phyloP scores from a whole-genome alignment of 2,888 invertebrate genomes.

The Hofmannophila pseudospretella region DNA sequence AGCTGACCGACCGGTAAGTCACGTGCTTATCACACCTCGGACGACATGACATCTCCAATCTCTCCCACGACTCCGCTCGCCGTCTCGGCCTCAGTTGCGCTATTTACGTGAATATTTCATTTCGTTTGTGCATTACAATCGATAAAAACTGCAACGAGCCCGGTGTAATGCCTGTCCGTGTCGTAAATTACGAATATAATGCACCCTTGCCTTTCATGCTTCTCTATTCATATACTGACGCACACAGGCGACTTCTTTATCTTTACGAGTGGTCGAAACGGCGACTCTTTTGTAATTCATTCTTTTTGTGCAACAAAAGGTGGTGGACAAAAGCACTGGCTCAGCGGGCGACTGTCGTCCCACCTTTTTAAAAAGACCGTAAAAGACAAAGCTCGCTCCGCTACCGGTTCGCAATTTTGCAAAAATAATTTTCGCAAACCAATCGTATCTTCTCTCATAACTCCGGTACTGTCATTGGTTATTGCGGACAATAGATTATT shows the following conservation, averaged over 20 bases:
- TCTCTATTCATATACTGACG: constrained; percentile 54
- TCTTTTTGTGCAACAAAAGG: constrained; percentile 65
- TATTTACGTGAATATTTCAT: constrained; percentile 41
- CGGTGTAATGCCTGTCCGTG: constrained; percentile 44
- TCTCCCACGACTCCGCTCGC: constrained; percentile 21
- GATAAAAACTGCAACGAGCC: constrained; percentile 43
- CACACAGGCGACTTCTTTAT: constrained; percentile 59
- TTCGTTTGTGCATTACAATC: constrained; percentile 51
- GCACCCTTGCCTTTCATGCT: constrained; percentile 62
- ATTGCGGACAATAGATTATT: constrained; percentile 56
- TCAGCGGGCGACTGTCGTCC: constrained; percentile 44
- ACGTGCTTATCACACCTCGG: constrained; percentile 48
- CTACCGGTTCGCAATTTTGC: constrained; percentile 58
- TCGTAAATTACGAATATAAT: constrained; percentile 71
- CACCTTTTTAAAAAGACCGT: constrained; percentile 41
- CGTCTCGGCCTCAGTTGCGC: constrained; percentile 6
- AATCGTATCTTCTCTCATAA: constrained; percentile 54
- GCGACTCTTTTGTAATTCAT: constrained; percentile 66
- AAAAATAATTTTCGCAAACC: constrained; percentile 73
- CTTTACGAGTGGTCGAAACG: constrained; percentile 63
- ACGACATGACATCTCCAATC: constrained; percentile 15
- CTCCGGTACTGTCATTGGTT: constrained; percentile 51
- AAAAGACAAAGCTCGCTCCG: constrained; percentile 46
- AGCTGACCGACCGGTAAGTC: constrained; percentile 77
- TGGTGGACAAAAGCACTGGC: constrained; percentile 56